Percentiles rank a stretch among this genome's conserved stretches.
Evolutionary conservation across 2,888 invertebrate genomes (phyloP).

Genomic region (Hybos culiciformis): DNA sequence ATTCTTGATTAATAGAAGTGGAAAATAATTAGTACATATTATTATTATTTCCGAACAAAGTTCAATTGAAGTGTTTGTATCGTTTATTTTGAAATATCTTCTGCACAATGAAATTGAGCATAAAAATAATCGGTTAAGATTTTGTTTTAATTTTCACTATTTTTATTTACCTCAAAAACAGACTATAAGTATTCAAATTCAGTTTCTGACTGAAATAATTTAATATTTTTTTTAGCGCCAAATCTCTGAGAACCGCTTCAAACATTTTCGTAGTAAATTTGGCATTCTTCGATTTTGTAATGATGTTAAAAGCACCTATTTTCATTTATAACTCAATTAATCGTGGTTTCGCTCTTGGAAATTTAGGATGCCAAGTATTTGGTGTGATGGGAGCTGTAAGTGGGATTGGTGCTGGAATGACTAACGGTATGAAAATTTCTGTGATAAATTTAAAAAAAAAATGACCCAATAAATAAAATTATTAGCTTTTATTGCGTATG

Average conservation of each 20-base stretch:
- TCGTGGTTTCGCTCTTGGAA: slow-evolving; percentile 60
- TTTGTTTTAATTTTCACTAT: neutral
- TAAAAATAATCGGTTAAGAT: no score
- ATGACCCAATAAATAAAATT: no score
- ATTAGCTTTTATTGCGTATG: slow-evolving; percentile 77
- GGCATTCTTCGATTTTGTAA: slow-evolving; percentile 69
- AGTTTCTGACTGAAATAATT: slow-evolving; percentile 35
- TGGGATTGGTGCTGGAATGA: slow-evolving; percentile 66
- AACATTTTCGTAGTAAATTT: slow-evolving; percentile 73
- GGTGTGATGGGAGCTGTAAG: slow-evolving; percentile 61
- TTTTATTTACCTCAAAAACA: neutral
- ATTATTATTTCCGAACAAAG: neutral
- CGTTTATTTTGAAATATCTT: no score
- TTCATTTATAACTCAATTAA: slow-evolving; percentile 54
- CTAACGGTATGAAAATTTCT: no score
- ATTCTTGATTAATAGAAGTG: neutral
- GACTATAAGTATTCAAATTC: neutral
- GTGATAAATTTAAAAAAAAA: no score
- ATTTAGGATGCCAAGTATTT: slow-evolving; percentile 63
- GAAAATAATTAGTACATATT: neutral
- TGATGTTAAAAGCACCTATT: slow-evolving; percentile 77
- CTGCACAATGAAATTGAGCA: no score
- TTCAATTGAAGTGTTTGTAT: neutral
- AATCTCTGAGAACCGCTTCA: slow-evolving; percentile 45
- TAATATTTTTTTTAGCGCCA: slow-evolving; percentile 21